phyloP scores from a whole-genome alignment of 2,113 vertebrate species.

The Cichladusa arquata region DNA sequence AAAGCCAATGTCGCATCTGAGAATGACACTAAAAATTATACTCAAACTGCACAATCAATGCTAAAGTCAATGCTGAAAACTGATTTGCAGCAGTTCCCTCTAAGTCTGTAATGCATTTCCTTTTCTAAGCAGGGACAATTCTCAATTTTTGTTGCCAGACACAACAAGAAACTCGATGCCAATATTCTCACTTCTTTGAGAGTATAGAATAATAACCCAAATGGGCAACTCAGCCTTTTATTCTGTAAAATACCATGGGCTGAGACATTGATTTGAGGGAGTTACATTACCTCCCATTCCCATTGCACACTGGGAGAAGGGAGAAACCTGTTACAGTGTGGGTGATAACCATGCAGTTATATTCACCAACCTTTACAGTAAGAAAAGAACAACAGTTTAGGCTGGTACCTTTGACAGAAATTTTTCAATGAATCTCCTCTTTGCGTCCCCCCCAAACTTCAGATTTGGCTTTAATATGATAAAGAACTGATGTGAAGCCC shows the following conservation, averaged over 20 bases:
- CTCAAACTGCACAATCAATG: neutral
- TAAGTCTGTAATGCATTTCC: neutral
- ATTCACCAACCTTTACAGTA: neutral
- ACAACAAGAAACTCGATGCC: neutral
- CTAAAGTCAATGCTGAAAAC: neutral
- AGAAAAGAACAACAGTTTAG: neutral
- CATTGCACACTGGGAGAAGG: fast-evolving
- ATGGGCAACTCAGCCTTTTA: neutral
- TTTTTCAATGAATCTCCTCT: neutral
- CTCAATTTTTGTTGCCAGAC: neutral
- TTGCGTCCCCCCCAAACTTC: neutral
- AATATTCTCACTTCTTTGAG: neutral
- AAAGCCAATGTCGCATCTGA: neutral
- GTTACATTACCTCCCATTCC: neutral
- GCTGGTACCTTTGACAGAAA: neutral
- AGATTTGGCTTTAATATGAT: neutral
- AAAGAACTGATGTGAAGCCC: neutral
- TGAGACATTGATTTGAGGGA: neutral
- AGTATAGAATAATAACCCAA: neutral
- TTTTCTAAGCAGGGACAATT: neutral
- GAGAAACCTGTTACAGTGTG: neutral
- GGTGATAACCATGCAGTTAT: neutral
- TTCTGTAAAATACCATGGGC: neutral
- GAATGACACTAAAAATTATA: neutral
- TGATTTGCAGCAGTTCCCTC: neutral